phyloP scores from a whole-genome alignment of 2,888 invertebrate genomes.

The Watsonalla binaria region DNA sequence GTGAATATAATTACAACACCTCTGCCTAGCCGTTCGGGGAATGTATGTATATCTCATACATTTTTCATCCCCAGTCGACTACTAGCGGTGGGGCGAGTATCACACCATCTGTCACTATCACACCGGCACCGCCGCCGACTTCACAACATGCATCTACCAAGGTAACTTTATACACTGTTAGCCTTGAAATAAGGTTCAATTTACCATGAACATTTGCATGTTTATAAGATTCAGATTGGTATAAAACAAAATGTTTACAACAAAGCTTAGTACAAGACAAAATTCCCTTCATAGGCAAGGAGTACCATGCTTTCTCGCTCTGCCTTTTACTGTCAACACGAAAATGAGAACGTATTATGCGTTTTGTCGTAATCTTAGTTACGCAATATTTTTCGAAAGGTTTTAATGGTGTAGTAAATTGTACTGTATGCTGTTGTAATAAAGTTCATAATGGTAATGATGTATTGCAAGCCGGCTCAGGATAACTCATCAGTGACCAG shows the following conservation, averaged over 20 bases:
- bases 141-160: constrained; percentile 52
- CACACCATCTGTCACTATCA: constrained; percentile 86
- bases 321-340: not conserved
- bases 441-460: not conserved
- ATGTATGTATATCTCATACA: not conserved
- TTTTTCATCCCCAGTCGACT: constrained; percentile 41
- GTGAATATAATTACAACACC: too few species aligned
- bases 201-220: not conserved
- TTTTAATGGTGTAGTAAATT: not conserved
- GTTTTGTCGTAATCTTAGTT: too few species aligned
- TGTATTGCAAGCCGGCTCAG: constrained; percentile 66
- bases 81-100: constrained; percentile 70
- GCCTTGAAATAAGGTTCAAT: not conserved
- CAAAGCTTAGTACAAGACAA: too few species aligned
- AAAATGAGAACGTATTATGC: not conserved
- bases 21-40: not conserved
- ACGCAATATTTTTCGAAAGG: too few species aligned
- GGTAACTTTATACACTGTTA: constrained; percentile 30
- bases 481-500: constrained; percentile 72
- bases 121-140: constrained; percentile 85
- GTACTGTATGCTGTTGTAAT: not conserved
- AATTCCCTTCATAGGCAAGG: too few species aligned
- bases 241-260: too few species aligned
- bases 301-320: too few species aligned
- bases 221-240: too few species aligned